phyloP scores from a whole-genome alignment of 2,888 invertebrate genomes.

The Sinhomidia bicolor region DNA sequence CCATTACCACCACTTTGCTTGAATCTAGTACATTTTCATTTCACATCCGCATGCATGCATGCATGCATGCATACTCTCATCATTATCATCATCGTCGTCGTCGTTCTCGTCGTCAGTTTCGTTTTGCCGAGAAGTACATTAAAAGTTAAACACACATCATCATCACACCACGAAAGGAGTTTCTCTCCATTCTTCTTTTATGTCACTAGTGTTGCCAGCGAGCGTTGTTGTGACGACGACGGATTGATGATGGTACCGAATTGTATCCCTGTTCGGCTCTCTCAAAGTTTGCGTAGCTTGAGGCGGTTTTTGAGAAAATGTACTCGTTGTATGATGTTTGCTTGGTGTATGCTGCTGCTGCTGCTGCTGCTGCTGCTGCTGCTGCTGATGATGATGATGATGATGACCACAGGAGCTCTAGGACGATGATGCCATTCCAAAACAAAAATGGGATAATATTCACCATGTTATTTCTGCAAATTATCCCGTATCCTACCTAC shows the following conservation, averaged over 20 bases:
- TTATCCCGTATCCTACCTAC: constrained; percentile 54
- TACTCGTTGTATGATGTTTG: no score
- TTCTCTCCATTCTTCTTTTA: constrained; percentile 25
- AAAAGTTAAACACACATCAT: neutral
- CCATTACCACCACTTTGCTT: constrained; percentile 3
- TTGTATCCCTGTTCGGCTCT: constrained; percentile 42
- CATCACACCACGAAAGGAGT: constrained; percentile 19
- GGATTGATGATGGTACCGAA: constrained; percentile 34
- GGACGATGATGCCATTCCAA: constrained; percentile 4
- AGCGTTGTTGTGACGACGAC: neutral
- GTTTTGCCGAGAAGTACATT: neutral
- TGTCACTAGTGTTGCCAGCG: neutral
- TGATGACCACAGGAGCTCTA: constrained; percentile 39
- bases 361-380: constrained; percentile 28
- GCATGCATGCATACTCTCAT: constrained; percentile 1
- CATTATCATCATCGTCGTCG: neutral
- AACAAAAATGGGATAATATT: constrained; percentile 27
- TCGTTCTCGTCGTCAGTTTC: neutral
- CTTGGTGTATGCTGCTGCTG: neutral
- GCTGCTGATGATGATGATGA: constrained; percentile 1
- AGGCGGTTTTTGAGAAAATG: neutral
- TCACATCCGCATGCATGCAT: constrained; percentile 42
- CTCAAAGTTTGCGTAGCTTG: constrained; percentile 8
- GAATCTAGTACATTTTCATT: constrained; percentile 43
- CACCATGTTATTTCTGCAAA: constrained; percentile 39